Conservation (phyloP, 1,140 invertebrate genomes). For the Microplitis demolitor region DNA sequence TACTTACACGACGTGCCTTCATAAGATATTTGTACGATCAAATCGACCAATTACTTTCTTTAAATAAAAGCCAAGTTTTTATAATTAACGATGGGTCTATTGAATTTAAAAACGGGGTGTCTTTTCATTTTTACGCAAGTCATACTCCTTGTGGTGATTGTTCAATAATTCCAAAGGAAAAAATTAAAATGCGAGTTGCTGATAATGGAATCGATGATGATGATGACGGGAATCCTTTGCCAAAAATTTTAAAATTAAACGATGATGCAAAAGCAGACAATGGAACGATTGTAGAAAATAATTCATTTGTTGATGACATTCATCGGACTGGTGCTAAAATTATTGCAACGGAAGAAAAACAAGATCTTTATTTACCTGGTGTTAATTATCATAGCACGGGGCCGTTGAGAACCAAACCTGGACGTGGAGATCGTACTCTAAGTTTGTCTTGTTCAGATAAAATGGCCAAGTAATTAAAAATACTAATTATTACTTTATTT, state of each 20-base stretch:
- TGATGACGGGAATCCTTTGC: slow-evolving; percentile 15
- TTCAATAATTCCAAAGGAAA: slow-evolving; percentile 76
- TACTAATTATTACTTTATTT: background rate
- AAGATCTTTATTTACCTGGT: slow-evolving; percentile 66
- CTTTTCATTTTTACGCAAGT: slow-evolving; percentile 86
- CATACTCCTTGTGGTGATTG: slow-evolving; percentile 94
- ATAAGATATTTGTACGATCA: slow-evolving; percentile 77
- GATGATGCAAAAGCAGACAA: slow-evolving; percentile 19
- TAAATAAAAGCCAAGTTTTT: slow-evolving; percentile 56
- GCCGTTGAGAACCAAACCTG: slow-evolving; percentile 87
- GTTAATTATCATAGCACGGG: slow-evolving; percentile 73
- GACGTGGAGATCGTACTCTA: slow-evolving; percentile 84
- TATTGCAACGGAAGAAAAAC: slow-evolving; percentile 60
- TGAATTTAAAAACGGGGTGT: slow-evolving; percentile 65
- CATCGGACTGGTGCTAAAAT: slow-evolving; percentile 90
- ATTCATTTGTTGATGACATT: slow-evolving; percentile 62
- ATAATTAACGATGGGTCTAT: slow-evolving; percentile 51
- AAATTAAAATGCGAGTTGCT: background rate
- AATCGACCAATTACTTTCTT: slow-evolving; percentile 57
- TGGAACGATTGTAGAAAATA: background rate
- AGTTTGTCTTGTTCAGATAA: slow-evolving; percentile 95
- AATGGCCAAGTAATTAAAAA: slow-evolving; percentile 65
- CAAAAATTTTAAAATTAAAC: slow-evolving; percentile 39
- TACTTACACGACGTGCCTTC: slow-evolving; percentile 82
- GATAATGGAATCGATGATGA: background rate